Percentiles rank a stretch among this genome's conserved stretches.
Evolutionary conservation across 1,140 invertebrate species (phyloP).

Genomic region (Nephotettix cincticeps): DNA sequence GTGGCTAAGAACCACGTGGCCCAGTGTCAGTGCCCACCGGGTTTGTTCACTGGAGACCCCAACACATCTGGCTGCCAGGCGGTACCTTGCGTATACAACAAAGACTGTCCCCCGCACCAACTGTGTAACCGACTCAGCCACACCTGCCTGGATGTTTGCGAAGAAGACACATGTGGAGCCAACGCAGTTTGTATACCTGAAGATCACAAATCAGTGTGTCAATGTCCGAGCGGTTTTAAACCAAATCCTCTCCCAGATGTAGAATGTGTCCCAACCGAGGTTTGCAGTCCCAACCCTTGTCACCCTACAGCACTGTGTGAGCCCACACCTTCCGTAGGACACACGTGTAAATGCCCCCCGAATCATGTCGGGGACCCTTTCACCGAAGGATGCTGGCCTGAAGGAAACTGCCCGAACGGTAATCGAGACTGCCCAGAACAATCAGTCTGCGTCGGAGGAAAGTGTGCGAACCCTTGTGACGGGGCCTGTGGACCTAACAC

Average conservation of each 20-base stretch:
- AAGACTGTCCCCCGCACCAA: constrained; percentile 74
- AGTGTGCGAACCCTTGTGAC: constrained; percentile 76
- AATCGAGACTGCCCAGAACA: constrained; percentile 71
- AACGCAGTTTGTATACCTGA: constrained; percentile 87
- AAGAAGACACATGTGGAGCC: constrained; percentile 76
- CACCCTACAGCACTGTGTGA: constrained; percentile 78
- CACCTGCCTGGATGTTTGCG: constrained; percentile 79
- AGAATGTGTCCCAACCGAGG: constrained; percentile 65
- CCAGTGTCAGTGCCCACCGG: constrained; percentile 84
- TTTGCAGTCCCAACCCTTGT: constrained; percentile 77
- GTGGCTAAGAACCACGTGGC: constrained; percentile 85
- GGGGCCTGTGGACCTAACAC: constrained; percentile 74
- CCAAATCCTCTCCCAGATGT: constrained; percentile 79
- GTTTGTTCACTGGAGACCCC: constrained; percentile 77
- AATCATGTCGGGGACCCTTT: constrained; percentile 76
- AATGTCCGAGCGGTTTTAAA: constrained; percentile 78
- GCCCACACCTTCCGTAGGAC: constrained; percentile 56
- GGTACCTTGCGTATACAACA: constrained; percentile 82
- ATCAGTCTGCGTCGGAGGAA: constrained; percentile 66
- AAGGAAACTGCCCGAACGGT: constrained; percentile 67
- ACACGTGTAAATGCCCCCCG: constrained; percentile 71
- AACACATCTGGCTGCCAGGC: constrained; percentile 75
- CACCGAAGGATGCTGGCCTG: constrained; percentile 68
- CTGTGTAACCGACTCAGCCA: constrained; percentile 79
- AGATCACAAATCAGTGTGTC: constrained; percentile 75